Evolutionary conservation across 1,140 invertebrate species (phyloP).

Genomic region (Drosophila bocki): DNA sequence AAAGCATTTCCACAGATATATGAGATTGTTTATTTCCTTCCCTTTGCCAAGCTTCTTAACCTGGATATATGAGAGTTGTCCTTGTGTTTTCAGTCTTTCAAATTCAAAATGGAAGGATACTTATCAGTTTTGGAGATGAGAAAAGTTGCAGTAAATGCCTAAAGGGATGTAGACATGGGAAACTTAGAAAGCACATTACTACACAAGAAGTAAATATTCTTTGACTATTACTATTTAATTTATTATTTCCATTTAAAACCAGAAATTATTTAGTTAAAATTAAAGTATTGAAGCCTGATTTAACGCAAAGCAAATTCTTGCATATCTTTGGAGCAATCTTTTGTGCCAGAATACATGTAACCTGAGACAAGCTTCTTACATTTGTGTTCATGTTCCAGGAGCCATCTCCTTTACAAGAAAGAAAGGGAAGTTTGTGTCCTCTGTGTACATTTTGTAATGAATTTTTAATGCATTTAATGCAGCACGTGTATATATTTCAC

Average conservation of each 20-base stretch:
- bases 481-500: conserved; percentile 32
- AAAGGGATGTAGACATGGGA: background rate
- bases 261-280: background rate
- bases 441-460: conserved; percentile 63
- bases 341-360: conserved; percentile 20
- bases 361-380: conserved; percentile 60
- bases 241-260: background rate
- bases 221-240: background rate
- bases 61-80: background rate
- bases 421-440: conserved; percentile 10
- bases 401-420: conserved; percentile 1
- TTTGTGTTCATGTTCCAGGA: conserved; percentile 45
- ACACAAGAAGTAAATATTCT: background rate
- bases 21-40: conserved; percentile 47
- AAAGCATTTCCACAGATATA: conserved; percentile 40
- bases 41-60: conserved; percentile 31
- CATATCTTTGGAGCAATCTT: conserved; percentile 20
- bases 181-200: background rate
- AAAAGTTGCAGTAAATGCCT: background rate
- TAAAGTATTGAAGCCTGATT: background rate
- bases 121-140: conserved; percentile 19
- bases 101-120: background rate
- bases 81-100: conserved; percentile 7
- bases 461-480: conserved; percentile 75
- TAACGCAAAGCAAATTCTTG: background rate